Evolutionary conservation across 2,888 invertebrate species (phyloP), one percentile per base, ranked within the genome.

Genomic region (Atrina japonica): DNA sequence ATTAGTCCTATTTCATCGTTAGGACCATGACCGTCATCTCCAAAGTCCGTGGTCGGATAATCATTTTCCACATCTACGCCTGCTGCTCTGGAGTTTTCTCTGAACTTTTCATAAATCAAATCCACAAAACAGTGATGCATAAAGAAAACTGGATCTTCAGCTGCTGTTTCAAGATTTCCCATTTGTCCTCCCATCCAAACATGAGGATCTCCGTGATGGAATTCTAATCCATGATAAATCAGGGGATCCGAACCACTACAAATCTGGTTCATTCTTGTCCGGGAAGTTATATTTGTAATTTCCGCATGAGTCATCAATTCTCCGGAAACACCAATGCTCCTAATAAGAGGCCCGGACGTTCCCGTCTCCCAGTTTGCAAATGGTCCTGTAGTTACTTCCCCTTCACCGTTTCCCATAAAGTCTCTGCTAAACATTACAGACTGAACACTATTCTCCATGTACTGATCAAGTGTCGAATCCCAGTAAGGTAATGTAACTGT

Each of bases 101-200:
- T 64, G 61, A 83, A 85, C 25, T 75, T 29, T 59, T 83, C 82
- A 82, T 83, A 85, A 2, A 85, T 63, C 35, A 76, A 77, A 64
- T 86, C 86, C 16, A 83, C 75, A 60, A 80, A 84, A 0, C 73
- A 58, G 60, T 85, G 84, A 53, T 81, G 80, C 18, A 83, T 40
- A 77, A 82, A 86, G 67, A 85, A 86, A 21, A 82, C 61, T 0
- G 84, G 83, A 49, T 86, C 86, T 45, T 71, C 77, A 1, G 84
- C 76, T 11, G 85, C 76, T 0, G 83, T 81, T 47, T 75, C 72
- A 35, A 85, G 63, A n/a, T 70, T 70, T 0, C 69, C 80, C 83
- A 86, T 83, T n/a, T 82, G 76, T 0, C 85, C 85, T 6, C 83
- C 85, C n/a, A 83, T 66, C 65, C 70, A 85, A 23, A 82, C 70